Evolutionary conservation across 1,140 invertebrate species (phyloP), one percentile per base, ranked within the genome.

Genomic region (Trichonephila inaurata): DNA sequence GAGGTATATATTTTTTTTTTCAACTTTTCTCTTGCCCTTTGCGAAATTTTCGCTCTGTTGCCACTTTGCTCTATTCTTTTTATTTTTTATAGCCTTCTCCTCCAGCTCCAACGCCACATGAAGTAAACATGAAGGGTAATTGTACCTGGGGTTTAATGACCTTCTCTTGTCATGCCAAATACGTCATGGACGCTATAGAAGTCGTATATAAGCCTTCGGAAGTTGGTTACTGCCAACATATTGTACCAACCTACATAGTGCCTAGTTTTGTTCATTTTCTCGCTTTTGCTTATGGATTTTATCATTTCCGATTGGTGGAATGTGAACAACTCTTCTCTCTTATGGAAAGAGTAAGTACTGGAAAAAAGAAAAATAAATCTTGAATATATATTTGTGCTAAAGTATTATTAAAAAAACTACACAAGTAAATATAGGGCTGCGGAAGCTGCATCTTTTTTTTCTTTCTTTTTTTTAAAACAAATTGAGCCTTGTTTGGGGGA

Each of bases 281-380:
- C 44, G 97, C 97, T 1, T 98, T 97, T 95, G 94, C 98, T 2
- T 97, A 98, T 92, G 97, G 97, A 0, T 96, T 98, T 88, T 97
- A 97, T 94, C 96, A 98, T 77, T 98, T 98, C 95, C 96, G 98
- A 94, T 96, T 98, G 91, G 97, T 97, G 82, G 97, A 98, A 95
- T 98, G 98, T 95, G 98, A 98, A 95, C 98, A 98, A 94, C 95
- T 98, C 60, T 98, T 98, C 95, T 98, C 98, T 96, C 96, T 98
- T n/a, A 98, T 98, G 97, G 98, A 98, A 96, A 97, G 98, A 95
- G 98, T 98, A 94, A 96, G 96, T 96, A 28, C 62, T 28, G 24
- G 2, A 10, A 28, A n/a, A 24, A 21, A 28, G 0, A 66, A 69
- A 0, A 24, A 69, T 12, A 0, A 19, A 0, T 21, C n/a, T 66